A percentile compares a stretch with the other conserved stretches of the same genome.
Evolutionary conservation across 2,113 vertebrate genomes (phyloP).

Genomic region (Pteropus alecto): DNA sequence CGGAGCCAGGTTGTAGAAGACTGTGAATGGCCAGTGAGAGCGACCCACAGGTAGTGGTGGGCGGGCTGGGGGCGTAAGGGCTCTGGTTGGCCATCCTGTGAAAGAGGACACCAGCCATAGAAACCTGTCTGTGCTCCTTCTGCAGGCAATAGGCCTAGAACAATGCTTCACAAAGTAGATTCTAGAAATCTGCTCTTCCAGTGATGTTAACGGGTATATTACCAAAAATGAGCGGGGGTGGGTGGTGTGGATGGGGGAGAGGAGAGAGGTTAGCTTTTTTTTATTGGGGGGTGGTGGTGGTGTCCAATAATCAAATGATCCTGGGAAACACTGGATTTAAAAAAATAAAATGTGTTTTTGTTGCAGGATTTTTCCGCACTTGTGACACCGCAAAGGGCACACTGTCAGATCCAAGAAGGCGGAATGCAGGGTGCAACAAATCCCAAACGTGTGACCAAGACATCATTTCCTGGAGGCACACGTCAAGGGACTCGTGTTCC

Average conservation of each 20-base stretch:
- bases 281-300: not conserved
- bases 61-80: not conserved
- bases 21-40: not conserved
- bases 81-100: not conserved
- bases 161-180: not conserved
- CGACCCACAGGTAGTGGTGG: not conserved
- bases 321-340: not conserved
- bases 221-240: not conserved
- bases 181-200: not conserved
- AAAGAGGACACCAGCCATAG: not conserved
- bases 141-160: not conserved
- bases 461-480: not conserved
- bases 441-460: not conserved
- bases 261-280: not conserved
- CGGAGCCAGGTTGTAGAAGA: not conserved
- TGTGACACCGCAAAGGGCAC: not conserved
- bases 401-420: not conserved
- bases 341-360: not conserved
- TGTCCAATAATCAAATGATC: not conserved
- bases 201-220: no score
- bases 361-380: not conserved
- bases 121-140: not conserved
- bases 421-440: not conserved
- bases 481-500: not conserved
- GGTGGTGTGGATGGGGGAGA: no score